Conservation (phyloP, 2,113 vertebrate genomes). For the Lagopus muta region DNA sequence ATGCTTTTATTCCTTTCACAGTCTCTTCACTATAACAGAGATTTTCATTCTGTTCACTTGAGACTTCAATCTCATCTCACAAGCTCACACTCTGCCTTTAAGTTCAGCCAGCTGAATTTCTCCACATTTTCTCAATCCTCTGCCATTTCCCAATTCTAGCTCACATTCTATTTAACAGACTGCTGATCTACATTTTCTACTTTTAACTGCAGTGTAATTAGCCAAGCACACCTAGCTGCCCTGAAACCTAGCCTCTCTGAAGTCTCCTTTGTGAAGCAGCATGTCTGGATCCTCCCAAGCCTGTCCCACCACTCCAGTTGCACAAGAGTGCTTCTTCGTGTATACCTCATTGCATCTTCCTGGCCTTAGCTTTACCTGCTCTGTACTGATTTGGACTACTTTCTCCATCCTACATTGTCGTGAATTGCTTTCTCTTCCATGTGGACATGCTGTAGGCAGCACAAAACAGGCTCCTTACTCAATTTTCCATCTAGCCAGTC, state of each 20-base stretch:
- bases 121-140: not conserved
- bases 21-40: not conserved
- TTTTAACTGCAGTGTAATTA: not conserved
- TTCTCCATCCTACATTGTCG: not conserved
- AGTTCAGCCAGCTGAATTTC: not conserved
- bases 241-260: not conserved
- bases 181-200: not conserved
- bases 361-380: not conserved
- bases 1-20: not conserved
- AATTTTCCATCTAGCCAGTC: not conserved
- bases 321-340: fast-evolving
- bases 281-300: not conserved
- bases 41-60: not conserved
- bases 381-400: not conserved
- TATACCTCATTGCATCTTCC: not conserved
- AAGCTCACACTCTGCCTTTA: not conserved
- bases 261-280: not conserved
- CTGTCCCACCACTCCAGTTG: not conserved
- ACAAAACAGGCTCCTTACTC: not conserved
- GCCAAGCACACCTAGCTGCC: not conserved
- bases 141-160: not conserved
- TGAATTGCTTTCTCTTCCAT: not conserved
- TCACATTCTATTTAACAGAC: not conserved
- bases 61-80: not conserved
- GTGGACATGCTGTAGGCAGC: not conserved